Base-by-base conservation (phyloP, 2,797 vertebrate genomes). In the Myiotriccus ornatus region DNA sequence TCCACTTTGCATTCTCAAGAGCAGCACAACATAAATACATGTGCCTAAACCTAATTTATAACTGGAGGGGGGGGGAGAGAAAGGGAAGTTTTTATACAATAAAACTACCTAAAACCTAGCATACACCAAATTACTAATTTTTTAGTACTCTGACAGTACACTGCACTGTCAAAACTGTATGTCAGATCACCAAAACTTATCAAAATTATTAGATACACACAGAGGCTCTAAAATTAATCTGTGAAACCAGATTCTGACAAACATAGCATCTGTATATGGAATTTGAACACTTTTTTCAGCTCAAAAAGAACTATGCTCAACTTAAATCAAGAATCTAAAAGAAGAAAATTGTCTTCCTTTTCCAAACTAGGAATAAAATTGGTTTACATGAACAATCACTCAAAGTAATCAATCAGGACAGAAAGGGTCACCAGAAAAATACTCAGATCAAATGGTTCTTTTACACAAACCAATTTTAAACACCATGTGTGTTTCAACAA, bases 51-150 rank as follows among this genome's bases (percentile, higher is more conserved):
- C 19, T 39, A 49, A 49, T 11, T n/a, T 34, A 12, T 4, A 12
- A 22, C 28, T 24, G 60, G 9, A 4, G 1, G 1, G 7, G 5
- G 6, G 30, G 20, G 44, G 44, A 6, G 44, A 4, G 1, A 2
- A 8, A 4, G 4, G 34, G 0, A 1, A 7, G 6, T 18, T 80
- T 43, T 63, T 46, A 15, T 1, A 77, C 23, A 62, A 53, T 18
- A 75, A 78, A 32, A 14, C 22, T 73, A 60, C 8, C 20, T 56
- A 86, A 74, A 49, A n/a, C 2, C n/a, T 44, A 59, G 32, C 17
- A 23, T 18, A 47, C 8, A 14, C 28, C 14, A 70, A 39, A 28
- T 34, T 14, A 73, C 23, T 77, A 6, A n/a, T 35, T 67, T 83
- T 82, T 93, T 37, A 78, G 35, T 34, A 65, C 8, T 1, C 1